These are phyloP conservation scores for Arctia plantaginis DNA, from an alignment of 2,888 invertebrate genomes.

Conservation along the genomic window DNA sequence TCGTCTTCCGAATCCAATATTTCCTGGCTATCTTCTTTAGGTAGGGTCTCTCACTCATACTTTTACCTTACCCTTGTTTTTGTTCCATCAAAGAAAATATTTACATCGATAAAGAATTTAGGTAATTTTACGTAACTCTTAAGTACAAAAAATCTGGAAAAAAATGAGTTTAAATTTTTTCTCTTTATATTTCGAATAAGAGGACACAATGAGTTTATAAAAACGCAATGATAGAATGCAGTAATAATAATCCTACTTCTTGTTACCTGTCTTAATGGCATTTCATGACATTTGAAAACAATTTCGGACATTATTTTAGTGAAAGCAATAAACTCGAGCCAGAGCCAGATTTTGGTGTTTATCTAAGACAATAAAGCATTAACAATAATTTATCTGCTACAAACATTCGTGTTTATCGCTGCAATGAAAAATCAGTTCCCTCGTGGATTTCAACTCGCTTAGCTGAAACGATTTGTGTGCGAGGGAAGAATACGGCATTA, in stretches of 20 bases:
- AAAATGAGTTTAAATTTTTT: no score
- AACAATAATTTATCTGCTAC: background rate
- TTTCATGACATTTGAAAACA: background rate
- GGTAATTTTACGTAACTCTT: no score
- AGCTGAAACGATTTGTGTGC: constrained; percentile 1
- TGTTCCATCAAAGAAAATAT: no score
- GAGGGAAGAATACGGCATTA: constrained; percentile 10
- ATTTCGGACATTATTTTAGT: background rate
- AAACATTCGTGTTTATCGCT: background rate
- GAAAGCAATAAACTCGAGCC: background rate
- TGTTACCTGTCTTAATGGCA: background rate
- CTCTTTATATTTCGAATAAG: no score
- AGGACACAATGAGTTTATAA: background rate
- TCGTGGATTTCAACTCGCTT: background rate
- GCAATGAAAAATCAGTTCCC: background rate
- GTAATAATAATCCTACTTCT: no score
- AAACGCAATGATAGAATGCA: background rate
- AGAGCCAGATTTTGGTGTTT: background rate
- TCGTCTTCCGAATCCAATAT: no score
- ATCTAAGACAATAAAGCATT: background rate
- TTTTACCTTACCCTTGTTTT: no score
- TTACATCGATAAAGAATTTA: no score
- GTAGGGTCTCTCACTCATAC: no score
- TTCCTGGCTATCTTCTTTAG: no score
- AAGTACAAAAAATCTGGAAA: no score